Conservation (phyloP, 2,113 vertebrate species). For the Rhinolophus ferrumequinum region DNA sequence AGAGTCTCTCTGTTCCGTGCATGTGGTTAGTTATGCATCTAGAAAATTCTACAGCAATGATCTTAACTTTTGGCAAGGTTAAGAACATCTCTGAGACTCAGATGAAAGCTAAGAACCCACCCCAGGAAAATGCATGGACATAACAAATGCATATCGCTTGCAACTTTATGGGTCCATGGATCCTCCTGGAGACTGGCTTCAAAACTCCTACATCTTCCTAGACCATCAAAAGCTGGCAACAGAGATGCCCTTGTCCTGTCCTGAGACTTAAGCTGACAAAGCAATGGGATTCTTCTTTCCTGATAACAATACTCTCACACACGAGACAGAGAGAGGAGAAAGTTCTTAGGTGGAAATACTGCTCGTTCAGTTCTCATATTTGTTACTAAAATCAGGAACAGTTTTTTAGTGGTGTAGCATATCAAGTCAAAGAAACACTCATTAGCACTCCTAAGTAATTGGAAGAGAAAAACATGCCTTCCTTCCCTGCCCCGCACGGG, state of each 20-base stretch:
- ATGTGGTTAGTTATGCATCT: background rate
- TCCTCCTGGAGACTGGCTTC: background rate
- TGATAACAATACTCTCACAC: background rate
- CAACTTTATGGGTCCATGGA: background rate
- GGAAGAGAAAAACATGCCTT: background rate
- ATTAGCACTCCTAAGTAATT: background rate
- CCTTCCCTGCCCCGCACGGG: background rate
- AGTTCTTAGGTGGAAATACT: background rate
- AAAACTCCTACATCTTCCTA: constrained; percentile 16
- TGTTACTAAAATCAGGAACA: constrained; percentile 1
- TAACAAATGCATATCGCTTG: background rate
- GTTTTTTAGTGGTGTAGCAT: background rate
- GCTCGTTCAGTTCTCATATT: background rate
- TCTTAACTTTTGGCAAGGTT: background rate
- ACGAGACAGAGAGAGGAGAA: background rate
- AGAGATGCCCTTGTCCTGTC: background rate
- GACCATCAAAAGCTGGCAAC: background rate
- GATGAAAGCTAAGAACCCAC: background rate
- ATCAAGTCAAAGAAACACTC: background rate
- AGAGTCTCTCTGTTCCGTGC: background rate
- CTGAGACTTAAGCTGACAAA: background rate
- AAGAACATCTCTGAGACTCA: constrained; percentile 32
- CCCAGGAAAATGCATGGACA: background rate
- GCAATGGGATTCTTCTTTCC: background rate
- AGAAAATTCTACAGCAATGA: background rate